phyloP scores from a whole-genome alignment of 1,140 invertebrate genomes.

The Coelopa frigida region DNA sequence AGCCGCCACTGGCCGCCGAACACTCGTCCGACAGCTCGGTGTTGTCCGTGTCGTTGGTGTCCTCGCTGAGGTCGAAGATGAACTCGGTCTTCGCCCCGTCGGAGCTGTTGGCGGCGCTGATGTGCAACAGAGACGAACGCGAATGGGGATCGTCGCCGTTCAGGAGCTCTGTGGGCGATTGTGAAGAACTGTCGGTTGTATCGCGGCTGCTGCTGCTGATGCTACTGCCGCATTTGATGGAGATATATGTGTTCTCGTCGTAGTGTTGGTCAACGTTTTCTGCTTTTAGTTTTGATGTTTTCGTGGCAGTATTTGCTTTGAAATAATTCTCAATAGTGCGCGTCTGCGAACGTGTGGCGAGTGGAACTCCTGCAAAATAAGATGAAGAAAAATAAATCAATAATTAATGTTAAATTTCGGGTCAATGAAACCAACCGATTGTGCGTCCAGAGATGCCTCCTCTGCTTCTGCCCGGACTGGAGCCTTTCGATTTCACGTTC shows the following conservation, averaged over 20 bases:
- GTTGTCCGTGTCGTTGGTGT: conserved; percentile 12
- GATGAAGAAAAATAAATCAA: not conserved
- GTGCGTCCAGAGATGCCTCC: conserved; percentile 18
- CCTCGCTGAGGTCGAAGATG: conserved; percentile 10
- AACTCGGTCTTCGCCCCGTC: not conserved
- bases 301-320: conserved; percentile 30
- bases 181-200: not conserved
- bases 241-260: not conserved
- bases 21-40: conserved; percentile 7
- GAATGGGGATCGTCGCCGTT: conserved; percentile 1
- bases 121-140: conserved; percentile 5
- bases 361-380: conserved; percentile 25
- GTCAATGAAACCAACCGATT: conserved; percentile 27
- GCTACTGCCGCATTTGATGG: conserved; percentile 1
- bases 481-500: conserved; percentile 14
- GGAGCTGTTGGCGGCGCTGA: not conserved
- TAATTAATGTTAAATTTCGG: not conserved
- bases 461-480: conserved; percentile 12
- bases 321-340: conserved; percentile 41
- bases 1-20: not conserved
- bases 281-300: conserved; percentile 12
- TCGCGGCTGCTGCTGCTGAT: not conserved
- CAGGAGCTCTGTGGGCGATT: not conserved
- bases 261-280: not conserved
- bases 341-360: conserved; percentile 39